Conservation (phyloP, 2,888 invertebrate species). For the Hermodice carunculata region DNA sequence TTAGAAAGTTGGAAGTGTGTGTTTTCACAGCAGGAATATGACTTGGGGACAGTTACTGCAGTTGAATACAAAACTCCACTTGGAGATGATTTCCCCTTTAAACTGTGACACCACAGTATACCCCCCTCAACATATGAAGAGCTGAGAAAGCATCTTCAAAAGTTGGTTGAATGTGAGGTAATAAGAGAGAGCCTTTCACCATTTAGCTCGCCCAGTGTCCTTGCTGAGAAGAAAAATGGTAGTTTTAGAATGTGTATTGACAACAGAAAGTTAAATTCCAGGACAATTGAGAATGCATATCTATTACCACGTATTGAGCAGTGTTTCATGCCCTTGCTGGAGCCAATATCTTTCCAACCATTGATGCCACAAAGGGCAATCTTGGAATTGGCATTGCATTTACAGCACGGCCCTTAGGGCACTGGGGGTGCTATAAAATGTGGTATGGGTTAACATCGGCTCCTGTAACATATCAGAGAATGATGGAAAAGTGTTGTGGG, state of each 20-base stretch:
- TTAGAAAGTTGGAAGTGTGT: too few relatives aligned
- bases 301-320: too few relatives aligned
- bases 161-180: background rate
- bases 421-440: background rate
- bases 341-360: background rate
- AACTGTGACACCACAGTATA: too few relatives aligned
- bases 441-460: background rate
- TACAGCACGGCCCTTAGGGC: conserved; percentile 7
- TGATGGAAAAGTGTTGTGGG: conserved; percentile 4
- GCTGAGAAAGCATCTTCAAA: conserved; percentile 6
- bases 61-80: too few relatives aligned
- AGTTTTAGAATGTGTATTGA: conserved; percentile 9
- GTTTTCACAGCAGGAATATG: too few relatives aligned
- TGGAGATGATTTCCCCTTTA: too few relatives aligned
- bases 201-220: background rate
- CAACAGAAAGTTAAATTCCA: background rate
- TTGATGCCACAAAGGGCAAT: background rate
- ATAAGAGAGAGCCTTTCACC: background rate
- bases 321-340: background rate
- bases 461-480: conserved; percentile 1
- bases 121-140: too few relatives aligned
- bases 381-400: conserved; percentile 4
- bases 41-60: too few relatives aligned
- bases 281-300: background rate
- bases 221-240: too few relatives aligned